phyloP scores from a whole-genome alignment of 2,888 invertebrate genomes.

The Falcaria lacertinaria region DNA sequence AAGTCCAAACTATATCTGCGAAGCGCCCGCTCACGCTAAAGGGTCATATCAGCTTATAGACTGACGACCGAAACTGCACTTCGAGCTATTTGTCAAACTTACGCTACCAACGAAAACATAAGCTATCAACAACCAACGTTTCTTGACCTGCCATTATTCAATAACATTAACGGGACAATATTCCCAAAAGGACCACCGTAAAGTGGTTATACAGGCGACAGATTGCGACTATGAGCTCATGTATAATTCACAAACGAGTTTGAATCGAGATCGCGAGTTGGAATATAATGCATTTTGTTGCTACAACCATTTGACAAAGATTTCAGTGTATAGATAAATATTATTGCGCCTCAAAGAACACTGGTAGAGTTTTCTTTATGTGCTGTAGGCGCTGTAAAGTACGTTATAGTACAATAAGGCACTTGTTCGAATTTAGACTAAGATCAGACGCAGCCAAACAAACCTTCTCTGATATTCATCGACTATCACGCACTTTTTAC shows the following conservation, averaged over 20 bases:
- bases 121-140: conserved; percentile 31
- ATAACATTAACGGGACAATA: neutral
- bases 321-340: conserved; percentile 63
- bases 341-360: conserved; percentile 27
- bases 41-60: conserved; percentile 58
- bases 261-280: conserved; percentile 49
- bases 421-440: no score
- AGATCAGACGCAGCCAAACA: no score
- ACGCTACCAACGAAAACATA: conserved; percentile 54
- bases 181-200: conserved; percentile 21
- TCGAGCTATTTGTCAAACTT: conserved; percentile 66
- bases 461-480: neutral
- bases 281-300: conserved; percentile 54
- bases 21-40: conserved; percentile 38
- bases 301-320: conserved; percentile 39
- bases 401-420: no score
- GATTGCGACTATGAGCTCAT: conserved; percentile 70
- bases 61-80: conserved; percentile 52
- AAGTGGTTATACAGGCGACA: conserved; percentile 46
- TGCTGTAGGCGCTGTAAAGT: neutral
- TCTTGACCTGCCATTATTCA: conserved; percentile 16
- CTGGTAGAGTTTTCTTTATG: neutral
- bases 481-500: no score
- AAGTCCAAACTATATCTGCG: conserved; percentile 41
- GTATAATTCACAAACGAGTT: conserved; percentile 65